These are phyloP conservation scores for Cebus imitator DNA, from an alignment of 2,113 vertebrate species.

Conservation along the genomic window DNA sequence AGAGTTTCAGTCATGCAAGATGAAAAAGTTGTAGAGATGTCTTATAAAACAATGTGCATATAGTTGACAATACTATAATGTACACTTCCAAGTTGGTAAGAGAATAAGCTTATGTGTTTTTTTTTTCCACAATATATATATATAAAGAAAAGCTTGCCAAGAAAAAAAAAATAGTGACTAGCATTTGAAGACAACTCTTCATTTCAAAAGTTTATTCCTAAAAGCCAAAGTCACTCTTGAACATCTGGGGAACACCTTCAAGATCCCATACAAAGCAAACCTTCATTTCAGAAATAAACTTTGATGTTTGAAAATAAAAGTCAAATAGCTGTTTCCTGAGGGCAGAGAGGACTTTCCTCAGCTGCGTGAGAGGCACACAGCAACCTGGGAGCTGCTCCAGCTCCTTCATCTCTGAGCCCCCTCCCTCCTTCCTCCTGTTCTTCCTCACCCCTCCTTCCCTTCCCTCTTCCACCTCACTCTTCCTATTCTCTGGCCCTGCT, in stretches of 20 bases:
- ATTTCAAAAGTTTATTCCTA: slow-evolving; percentile 62
- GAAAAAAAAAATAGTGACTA: neutral
- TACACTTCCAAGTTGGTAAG: neutral
- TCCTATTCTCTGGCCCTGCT: too few species aligned
- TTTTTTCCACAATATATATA: neutral
- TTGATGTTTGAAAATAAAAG: slow-evolving; percentile 70
- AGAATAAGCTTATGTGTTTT: neutral
- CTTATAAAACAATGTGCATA: neutral
- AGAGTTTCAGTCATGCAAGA: neutral
- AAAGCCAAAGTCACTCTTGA: slow-evolving; percentile 49
- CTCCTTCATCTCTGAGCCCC: neutral
- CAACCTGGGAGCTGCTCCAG: neutral
- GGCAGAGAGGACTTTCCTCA: slow-evolving; percentile 11
- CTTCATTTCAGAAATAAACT: slow-evolving; percentile 59
- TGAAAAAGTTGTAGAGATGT: neutral
- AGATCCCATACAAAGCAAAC: slow-evolving; percentile 58
- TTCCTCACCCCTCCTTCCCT: neutral
- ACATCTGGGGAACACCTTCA: slow-evolving; percentile 46
- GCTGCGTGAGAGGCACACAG: neutral
- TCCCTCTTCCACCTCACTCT: neutral
- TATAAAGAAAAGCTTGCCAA: neutral
- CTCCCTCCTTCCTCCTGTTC: neutral
- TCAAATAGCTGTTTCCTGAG: slow-evolving; percentile 47
- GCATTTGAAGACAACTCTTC: neutral
- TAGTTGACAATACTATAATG: neutral